Conservation (phyloP, 2,888 invertebrate species). For the Nephrotoma appendiculata region DNA sequence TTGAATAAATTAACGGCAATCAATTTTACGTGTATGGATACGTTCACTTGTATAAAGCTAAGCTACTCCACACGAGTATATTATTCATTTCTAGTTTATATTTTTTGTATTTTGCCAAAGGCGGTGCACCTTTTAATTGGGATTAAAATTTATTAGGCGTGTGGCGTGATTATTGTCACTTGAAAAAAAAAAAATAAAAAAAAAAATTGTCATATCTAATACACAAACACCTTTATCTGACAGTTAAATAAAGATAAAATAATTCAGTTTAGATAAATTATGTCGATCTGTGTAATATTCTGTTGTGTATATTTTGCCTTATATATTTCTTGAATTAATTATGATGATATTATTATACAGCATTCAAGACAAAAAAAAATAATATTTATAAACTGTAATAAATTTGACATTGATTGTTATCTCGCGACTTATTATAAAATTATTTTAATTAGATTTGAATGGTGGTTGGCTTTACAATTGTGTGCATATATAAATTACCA, state of each 20-base stretch:
- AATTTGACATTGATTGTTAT: neutral
- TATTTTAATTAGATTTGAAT: neutral
- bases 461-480: neutral
- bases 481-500: neutral
- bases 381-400: neutral
- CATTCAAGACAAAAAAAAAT: neutral
- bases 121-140: neutral
- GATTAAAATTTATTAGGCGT: neutral
- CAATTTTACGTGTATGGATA: neutral
- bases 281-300: neutral
- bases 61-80: neutral
- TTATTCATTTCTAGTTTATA: neutral
- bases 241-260: neutral
- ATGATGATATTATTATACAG: neutral
- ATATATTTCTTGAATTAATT: neutral
- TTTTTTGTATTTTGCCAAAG: neutral
- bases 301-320: neutral
- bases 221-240: neutral
- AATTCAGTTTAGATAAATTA: neutral
- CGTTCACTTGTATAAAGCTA: neutral
- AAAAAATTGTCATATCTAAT: neutral
- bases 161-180: neutral
- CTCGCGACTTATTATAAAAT: neutral
- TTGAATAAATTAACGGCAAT: neutral
- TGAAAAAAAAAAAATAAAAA: neutral